A percentile compares a stretch with the other conserved stretches of the same genome.
Evolutionary conservation across 1,140 invertebrate species (phyloP).

Genomic region (Octopus sinensis): DNA sequence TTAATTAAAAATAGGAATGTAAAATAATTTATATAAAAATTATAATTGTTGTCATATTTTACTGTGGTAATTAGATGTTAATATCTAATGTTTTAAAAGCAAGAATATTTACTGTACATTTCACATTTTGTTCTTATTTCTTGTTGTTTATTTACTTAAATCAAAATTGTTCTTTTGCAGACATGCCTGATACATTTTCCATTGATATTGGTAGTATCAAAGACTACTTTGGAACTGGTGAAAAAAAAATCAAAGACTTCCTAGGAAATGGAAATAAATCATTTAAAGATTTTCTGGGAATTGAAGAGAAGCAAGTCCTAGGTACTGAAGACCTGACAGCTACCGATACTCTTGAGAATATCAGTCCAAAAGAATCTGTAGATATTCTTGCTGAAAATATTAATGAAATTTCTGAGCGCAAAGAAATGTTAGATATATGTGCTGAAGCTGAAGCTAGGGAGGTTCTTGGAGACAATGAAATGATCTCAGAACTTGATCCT

Average conservation of each 20-base stretch:
- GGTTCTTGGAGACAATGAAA: background rate
- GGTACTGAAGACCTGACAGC: background rate
- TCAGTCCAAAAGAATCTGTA: conserved; percentile 9
- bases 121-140: no score
- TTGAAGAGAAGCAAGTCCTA: background rate
- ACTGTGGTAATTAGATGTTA: no score
- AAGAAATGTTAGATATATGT: background rate
- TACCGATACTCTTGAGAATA: conserved; percentile 1
- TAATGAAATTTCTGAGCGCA: conserved; percentile 4
- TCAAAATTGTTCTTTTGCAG: no score
- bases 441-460: background rate
- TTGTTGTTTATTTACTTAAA: no score
- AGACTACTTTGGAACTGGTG: background rate
- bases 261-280: conserved; percentile 5
- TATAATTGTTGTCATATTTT: no score
- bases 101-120: no score
- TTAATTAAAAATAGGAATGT: no score
- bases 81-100: no score
- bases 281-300: background rate
- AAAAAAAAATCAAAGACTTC: background rate
- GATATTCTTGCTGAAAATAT: conserved; percentile 10
- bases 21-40: no score
- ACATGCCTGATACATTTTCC: background rate
- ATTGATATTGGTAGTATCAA: background rate
- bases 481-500: background rate